Conservation (phyloP, 1,140 invertebrate genomes). For the Procambarus virginalis region DNA sequence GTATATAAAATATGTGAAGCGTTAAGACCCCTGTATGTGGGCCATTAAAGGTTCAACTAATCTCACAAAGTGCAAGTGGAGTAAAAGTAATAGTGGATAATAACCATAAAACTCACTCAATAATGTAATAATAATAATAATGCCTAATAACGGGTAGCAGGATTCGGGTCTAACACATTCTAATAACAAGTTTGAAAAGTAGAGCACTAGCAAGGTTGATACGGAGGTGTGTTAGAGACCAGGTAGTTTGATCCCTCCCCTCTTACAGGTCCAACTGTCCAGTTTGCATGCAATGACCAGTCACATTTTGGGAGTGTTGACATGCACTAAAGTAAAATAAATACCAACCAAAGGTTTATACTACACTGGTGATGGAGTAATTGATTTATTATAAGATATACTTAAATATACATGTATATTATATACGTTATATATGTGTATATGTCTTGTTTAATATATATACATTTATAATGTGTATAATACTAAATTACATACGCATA, state of each 20-base stretch:
- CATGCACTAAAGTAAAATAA: neutral
- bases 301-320: constrained; percentile 4
- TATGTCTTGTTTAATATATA: neutral
- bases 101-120: constrained; percentile 17
- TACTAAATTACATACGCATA: neutral
- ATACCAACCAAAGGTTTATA: too few species aligned
- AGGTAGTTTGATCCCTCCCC: constrained; percentile 33
- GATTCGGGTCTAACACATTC: constrained; percentile 38
- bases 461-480: neutral
- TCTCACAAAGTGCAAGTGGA: constrained; percentile 33
- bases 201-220: constrained; percentile 34
- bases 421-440: neutral
- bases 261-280: constrained; percentile 31
- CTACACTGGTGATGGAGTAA: constrained; percentile 1
- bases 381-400: neutral
- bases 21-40: constrained; percentile 30
- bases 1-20: constrained; percentile 33
- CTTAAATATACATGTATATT: neutral
- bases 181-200: constrained; percentile 20
- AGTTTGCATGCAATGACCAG: constrained; percentile 47
- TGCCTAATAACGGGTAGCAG: constrained; percentile 54
- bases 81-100: constrained; percentile 45
- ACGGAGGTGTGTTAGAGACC: constrained; percentile 1
- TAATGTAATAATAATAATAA: constrained; percentile 31
- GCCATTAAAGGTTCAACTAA: constrained; percentile 46